Evolutionary conservation across 2,113 vertebrate species (phyloP).

Genomic region (Scartelaos histophorus): DNA sequence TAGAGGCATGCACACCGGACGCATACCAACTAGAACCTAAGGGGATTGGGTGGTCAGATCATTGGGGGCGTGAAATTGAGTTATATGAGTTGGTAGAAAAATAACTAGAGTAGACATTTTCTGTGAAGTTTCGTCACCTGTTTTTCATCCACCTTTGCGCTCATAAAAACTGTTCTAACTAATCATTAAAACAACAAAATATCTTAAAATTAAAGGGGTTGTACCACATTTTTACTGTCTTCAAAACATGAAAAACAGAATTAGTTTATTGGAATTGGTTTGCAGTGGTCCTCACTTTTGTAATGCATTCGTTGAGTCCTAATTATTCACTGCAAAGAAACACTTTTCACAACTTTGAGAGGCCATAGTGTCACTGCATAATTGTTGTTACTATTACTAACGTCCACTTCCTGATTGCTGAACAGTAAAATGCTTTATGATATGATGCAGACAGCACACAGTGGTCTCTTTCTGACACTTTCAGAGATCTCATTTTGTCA

Average conservation of each 20-base stretch:
- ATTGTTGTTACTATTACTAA: no score
- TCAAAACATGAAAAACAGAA: no score
- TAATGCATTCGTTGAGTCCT: not conserved
- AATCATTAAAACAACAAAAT: not conserved
- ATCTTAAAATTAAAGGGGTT: not conserved
- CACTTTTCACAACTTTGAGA: not conserved
- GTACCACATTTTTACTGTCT: not conserved
- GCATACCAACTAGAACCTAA: not conserved
- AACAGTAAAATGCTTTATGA: no score
- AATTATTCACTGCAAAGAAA: not conserved
- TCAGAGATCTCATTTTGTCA: no score
- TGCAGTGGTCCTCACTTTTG: not conserved
- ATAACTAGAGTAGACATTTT: not conserved
- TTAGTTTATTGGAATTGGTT: no score
- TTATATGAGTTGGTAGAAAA: not conserved
- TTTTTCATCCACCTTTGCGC: not conserved
- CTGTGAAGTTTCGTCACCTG: not conserved
- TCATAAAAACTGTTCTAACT: not conserved
- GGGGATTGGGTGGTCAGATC: constrained; percentile 1
- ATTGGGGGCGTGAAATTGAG: not conserved
- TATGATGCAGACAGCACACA: no score
- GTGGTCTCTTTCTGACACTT: no score
- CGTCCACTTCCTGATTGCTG: no score
- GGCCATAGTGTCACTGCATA: not conserved
- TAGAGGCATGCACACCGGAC: constrained; percentile 13